These are phyloP conservation scores for Sander lucioperca DNA, from an alignment of 2,113 vertebrate species.

Conservation along the genomic window DNA sequence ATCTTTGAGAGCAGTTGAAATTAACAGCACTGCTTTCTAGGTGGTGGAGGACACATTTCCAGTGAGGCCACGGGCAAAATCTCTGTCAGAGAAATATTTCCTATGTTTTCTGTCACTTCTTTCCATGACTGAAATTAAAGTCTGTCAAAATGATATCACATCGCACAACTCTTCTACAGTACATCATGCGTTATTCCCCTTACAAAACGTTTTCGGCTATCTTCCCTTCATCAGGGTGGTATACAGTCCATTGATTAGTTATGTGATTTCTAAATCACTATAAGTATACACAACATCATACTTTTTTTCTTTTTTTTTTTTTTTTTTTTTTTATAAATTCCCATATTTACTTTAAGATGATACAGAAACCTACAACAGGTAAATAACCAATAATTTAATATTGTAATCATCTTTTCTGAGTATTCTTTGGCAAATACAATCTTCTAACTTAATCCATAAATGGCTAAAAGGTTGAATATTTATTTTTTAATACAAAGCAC, in stretches of 20 bases:
- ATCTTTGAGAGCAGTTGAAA: conserved; percentile 67
- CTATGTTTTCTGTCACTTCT: conserved; percentile 12
- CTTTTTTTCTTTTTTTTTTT: too few relatives aligned
- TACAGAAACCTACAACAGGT: background rate
- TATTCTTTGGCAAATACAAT: background rate
- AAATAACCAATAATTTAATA: background rate
- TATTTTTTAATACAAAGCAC: background rate
- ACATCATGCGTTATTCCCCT: background rate
- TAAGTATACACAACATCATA: too few relatives aligned
- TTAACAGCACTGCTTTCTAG: conserved; percentile 41
- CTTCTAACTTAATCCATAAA: background rate
- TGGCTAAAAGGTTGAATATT: background rate
- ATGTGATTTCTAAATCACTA: too few relatives aligned
- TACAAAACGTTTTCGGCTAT: background rate
- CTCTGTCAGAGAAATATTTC: background rate
- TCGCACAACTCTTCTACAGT: background rate
- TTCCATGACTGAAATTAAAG: background rate
- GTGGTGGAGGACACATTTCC: conserved; percentile 10
- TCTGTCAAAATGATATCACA: background rate
- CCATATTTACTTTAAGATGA: background rate
- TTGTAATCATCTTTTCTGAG: background rate
- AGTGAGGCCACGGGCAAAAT: background rate
- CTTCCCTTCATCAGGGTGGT: background rate
- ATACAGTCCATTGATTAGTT: background rate
- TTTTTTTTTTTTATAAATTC: background rate